Conservation (phyloP, 2,797 vertebrate genomes). For the Apodemus agrarius region DNA sequence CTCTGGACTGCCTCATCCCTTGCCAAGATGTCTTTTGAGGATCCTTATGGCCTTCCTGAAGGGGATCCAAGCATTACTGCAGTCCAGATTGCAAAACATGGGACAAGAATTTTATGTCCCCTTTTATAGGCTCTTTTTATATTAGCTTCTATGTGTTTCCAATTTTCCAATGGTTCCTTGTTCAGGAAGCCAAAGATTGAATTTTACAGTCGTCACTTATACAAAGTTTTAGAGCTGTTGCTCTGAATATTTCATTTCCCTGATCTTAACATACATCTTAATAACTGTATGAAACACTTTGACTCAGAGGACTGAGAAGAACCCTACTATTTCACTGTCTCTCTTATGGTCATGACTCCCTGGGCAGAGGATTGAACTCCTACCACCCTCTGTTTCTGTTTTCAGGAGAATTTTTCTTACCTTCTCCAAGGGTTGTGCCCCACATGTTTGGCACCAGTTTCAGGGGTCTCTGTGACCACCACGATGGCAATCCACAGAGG, state of each 20-base stretch:
- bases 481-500: too few relatives aligned
- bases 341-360: background rate
- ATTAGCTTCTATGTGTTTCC: background rate
- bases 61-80: background rate
- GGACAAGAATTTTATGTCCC: background rate
- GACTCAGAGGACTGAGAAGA: background rate
- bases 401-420: background rate
- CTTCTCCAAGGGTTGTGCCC: background rate
- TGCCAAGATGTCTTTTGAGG: background rate
- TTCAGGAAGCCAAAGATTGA: background rate
- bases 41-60: background rate
- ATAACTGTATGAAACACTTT: background rate
- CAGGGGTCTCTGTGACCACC: background rate
- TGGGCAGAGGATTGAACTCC: background rate
- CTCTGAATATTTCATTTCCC: background rate
- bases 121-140: background rate
- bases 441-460: background rate
- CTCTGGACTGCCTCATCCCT: background rate
- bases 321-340: background rate
- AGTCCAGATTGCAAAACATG: background rate
- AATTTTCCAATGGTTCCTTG: background rate
- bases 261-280: background rate
- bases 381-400: background rate
- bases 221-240: background rate
- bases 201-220: background rate